phyloP scores from a whole-genome alignment of 2,797 vertebrate genomes.

The Lophotriccus pileatus region DNA sequence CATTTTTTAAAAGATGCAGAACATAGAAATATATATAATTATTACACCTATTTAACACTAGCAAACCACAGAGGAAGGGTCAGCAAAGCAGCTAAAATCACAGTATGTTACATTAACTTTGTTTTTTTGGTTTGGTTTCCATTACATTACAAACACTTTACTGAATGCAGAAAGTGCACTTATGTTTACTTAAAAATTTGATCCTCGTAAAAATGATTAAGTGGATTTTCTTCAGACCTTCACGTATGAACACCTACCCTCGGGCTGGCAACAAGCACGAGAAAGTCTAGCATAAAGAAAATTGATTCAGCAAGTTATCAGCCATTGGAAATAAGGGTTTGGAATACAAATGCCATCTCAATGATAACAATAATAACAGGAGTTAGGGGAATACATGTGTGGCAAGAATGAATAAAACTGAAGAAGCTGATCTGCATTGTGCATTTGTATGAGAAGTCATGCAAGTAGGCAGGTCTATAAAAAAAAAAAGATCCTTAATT shows the following conservation, averaged over 20 bases:
- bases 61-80: background rate
- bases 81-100: background rate
- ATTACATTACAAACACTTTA: background rate
- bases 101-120: background rate
- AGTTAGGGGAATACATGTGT: background rate
- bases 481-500: background rate
- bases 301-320: slow-evolving; percentile 49
- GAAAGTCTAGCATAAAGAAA: background rate
- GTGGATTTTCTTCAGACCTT: slow-evolving; percentile 21
- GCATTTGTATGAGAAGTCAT: background rate
- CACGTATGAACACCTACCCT: background rate
- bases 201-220: slow-evolving; percentile 19
- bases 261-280: background rate
- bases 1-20: background rate
- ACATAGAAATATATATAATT: background rate
- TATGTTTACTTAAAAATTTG: slow-evolving; percentile 23
- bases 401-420: background rate
- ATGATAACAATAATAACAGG: background rate
- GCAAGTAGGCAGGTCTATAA: background rate
- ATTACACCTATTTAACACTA: background rate
- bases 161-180: background rate
- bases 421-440: background rate
- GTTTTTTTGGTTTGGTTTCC: background rate
- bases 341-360: slow-evolving; percentile 38
- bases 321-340: background rate